phyloP scores from a whole-genome alignment of 2,797 vertebrate genomes.

The Psittacula derbiana region DNA sequence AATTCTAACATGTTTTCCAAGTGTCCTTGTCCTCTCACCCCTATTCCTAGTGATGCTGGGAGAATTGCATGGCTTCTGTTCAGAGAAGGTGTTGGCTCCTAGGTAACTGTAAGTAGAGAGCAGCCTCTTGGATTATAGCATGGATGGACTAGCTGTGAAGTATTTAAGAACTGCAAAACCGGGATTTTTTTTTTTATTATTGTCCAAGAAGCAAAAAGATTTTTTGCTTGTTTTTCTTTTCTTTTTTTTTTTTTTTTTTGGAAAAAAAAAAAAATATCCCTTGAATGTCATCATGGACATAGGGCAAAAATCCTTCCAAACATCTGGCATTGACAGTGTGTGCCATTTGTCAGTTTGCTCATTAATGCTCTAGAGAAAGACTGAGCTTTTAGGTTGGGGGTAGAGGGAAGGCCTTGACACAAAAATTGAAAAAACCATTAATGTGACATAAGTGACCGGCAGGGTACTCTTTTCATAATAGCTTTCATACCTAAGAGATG shows the following conservation, averaged over 20 bases:
- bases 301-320: not conserved
- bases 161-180: not conserved
- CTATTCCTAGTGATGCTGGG: not conserved
- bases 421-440: not conserved
- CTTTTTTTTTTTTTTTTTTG: not conserved
- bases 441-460: not conserved
- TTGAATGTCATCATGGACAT: not conserved
- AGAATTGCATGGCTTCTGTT: not conserved
- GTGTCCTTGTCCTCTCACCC: not conserved
- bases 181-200: not conserved
- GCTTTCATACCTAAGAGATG: not conserved
- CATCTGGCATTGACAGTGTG: not conserved
- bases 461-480: not conserved
- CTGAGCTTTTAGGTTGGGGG: not conserved
- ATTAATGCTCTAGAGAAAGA: not conserved
- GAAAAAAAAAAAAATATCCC: too few species aligned
- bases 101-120: not conserved
- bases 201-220: not conserved
- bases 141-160: not conserved
- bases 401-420: not conserved
- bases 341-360: not conserved
- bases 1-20: not conserved
- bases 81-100: not conserved
- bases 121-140: not conserved
- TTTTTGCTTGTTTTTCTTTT: rapidly evolving